These are phyloP conservation scores for Ispidina lecontei DNA, from an alignment of 2,797 vertebrate genomes.

Conservation along the genomic window DNA sequence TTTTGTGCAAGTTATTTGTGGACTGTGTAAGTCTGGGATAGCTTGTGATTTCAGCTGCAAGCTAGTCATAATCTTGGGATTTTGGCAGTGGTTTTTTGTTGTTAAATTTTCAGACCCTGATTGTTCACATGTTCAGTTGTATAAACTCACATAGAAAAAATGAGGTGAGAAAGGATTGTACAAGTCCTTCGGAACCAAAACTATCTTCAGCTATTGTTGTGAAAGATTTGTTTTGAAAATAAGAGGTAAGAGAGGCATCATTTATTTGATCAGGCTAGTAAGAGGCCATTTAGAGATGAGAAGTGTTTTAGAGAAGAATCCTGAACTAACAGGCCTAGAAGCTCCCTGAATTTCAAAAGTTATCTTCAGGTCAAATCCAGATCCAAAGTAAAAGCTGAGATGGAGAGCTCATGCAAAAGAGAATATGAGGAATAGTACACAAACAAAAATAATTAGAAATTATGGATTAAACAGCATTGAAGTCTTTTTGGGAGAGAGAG, in stretches of 20 bases:
- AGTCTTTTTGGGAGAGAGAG: background rate
- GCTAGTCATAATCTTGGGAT: background rate
- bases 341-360: background rate
- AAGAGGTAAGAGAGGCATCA: background rate
- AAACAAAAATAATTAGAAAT: background rate
- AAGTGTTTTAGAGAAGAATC: background rate
- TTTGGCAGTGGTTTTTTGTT: background rate
- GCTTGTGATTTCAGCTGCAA: background rate
- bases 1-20: background rate
- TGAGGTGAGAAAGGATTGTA: background rate
- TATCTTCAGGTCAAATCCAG: background rate
- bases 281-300: background rate
- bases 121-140: background rate
- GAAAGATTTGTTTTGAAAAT: slow-evolving; percentile 24
- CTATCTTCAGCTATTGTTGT: background rate
- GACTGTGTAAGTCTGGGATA: background rate
- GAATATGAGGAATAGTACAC: background rate
- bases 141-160: background rate
- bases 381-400: slow-evolving; percentile 25
- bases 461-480: background rate
- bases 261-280: background rate
- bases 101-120: background rate
- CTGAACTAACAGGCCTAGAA: background rate
- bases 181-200: background rate
- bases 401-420: background rate